phyloP scores from a whole-genome alignment of 2,888 invertebrate species.

The Chaetogeoica ovagalla region DNA sequence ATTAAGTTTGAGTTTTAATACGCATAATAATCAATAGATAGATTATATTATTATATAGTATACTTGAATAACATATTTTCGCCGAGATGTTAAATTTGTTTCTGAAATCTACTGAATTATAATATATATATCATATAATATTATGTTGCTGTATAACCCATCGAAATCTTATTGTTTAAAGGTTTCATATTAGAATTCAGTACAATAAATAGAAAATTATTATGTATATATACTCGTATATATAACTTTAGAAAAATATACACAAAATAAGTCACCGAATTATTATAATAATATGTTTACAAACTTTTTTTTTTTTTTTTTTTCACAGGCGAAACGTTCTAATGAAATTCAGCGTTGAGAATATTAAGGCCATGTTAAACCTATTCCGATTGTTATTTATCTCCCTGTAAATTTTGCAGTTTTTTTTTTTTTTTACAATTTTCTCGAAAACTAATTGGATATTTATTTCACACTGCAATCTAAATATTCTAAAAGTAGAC shows the following conservation, averaged over 20 bases:
- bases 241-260: conserved; percentile 33
- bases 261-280: conserved; percentile 12
- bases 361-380: conserved; percentile 26
- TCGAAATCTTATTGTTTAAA: conserved; percentile 1
- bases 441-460: background rate
- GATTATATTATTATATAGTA: background rate
- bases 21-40: background rate
- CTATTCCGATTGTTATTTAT: conserved; percentile 36
- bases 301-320: background rate
- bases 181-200: conserved; percentile 19
- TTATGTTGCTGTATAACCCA: background rate
- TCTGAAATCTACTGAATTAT: background rate
- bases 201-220: conserved; percentile 35
- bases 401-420: conserved; percentile 23
- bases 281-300: background rate
- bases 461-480: background rate
- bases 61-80: background rate
- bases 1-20: background rate
- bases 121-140: background rate
- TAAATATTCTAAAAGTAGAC: background rate
- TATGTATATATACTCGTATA: too few relatives aligned
- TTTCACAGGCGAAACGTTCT: conserved; percentile 16
- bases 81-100: background rate
- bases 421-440: background rate
- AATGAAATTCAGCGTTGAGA: conserved; percentile 30